Evolutionary conservation across 2,888 invertebrate genomes (phyloP).

Genomic region (Leptopterna dolabrata): DNA sequence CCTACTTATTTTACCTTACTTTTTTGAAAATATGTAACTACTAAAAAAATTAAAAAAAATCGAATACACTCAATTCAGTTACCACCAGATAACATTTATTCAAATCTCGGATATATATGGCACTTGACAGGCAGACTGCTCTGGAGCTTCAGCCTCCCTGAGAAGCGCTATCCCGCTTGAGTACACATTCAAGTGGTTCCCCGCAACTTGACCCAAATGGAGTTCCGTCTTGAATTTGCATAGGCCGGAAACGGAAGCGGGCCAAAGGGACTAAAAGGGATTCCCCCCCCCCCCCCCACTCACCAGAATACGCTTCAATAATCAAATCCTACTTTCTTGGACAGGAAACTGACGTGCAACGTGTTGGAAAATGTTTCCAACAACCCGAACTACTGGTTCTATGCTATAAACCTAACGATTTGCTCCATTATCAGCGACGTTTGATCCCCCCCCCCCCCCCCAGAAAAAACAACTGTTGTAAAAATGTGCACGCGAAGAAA

Average conservation of each 20-base stretch:
- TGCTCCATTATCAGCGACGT: too few species aligned
- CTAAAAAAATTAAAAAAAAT: too few species aligned
- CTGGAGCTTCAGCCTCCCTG: background rate
- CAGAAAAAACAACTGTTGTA: too few species aligned
- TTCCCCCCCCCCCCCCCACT: background rate
- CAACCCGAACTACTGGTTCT: background rate
- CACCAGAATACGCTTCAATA: background rate
- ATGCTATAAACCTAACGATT: too few species aligned
- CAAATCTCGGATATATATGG: background rate
- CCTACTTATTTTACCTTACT: too few species aligned
- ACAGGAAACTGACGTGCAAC: background rate
- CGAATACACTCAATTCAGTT: too few species aligned
- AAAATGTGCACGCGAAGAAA: too few species aligned
- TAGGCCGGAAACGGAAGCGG: constrained; percentile 25
- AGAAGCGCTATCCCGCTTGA: background rate
- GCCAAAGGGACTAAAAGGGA: constrained; percentile 29
- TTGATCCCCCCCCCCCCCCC: too few species aligned
- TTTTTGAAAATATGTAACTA: too few species aligned
- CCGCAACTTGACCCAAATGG: constrained; percentile 54
- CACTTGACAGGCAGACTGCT: background rate
- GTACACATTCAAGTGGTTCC: constrained; percentile 38
- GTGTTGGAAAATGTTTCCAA: background rate
- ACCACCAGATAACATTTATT: background rate
- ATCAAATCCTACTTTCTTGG: background rate
- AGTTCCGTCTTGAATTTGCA: constrained; percentile 53